Percentiles rank a stretch among this genome's conserved stretches.
These are phyloP conservation scores for Sitobion miscanthi DNA, from an alignment of 1,140 invertebrate genomes.

Conservation along the genomic window DNA sequence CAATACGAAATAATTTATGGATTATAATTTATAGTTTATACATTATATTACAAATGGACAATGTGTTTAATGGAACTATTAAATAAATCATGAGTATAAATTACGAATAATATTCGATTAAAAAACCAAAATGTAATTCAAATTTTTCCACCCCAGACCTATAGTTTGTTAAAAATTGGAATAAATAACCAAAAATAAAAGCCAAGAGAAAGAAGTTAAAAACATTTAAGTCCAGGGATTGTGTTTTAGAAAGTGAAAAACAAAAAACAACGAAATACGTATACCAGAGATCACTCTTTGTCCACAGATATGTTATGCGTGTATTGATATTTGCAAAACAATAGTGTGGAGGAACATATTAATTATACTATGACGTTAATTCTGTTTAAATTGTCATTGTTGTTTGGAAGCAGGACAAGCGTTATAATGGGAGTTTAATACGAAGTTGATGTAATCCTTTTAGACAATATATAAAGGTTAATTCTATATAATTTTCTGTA, in stretches of 20 bases:
- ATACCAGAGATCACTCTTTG: not conserved
- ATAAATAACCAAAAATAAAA: not conserved
- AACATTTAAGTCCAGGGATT: not conserved
- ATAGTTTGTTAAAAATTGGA: not conserved
- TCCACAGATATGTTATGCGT: not conserved
- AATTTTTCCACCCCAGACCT: not conserved
- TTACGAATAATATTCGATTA: not conserved
- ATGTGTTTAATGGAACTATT: not conserved
- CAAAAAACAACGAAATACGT: not conserved
- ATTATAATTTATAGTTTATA: not conserved
- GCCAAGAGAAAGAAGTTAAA: not conserved
- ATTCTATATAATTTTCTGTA: not conserved
- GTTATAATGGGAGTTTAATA: not conserved
- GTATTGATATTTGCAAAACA: not conserved
- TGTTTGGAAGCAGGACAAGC: slow-evolving; percentile 14
- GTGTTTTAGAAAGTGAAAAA: not conserved
- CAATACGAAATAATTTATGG: not conserved
- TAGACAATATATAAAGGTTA: not conserved
- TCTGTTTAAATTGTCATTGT: slow-evolving; percentile 16
- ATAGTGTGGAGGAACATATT: not conserved
- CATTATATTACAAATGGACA: too few relatives aligned
- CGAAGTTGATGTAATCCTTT: slow-evolving; percentile 7
- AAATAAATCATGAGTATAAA: not conserved
- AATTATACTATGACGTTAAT: not conserved
- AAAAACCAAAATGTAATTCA: not conserved